Evolutionary conservation across 2,113 vertebrate genomes (phyloP).

Genomic region (Oostethus manadensis): DNA sequence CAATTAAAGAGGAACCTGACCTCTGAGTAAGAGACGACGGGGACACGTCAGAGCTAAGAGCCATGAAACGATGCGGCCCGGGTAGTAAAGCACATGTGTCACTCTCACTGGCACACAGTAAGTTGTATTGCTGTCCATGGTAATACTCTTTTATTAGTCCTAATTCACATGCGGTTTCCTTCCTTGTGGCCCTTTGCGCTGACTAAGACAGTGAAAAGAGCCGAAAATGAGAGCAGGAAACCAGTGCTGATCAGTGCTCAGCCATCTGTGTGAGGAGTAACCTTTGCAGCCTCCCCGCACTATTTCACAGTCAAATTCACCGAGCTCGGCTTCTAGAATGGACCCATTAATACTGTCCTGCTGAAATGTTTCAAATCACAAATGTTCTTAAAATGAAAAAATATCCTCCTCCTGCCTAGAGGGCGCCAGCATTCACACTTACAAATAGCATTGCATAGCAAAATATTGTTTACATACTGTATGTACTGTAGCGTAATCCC

Average conservation of each 20-base stretch:
- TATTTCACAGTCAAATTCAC: constrained; percentile 4
- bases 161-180: not conserved
- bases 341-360: not conserved
- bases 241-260: constrained; percentile 17
- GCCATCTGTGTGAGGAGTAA: constrained; percentile 43
- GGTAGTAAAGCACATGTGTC: constrained; percentile 60
- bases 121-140: constrained; percentile 39
- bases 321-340: not conserved
- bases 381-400: not conserved
- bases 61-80: constrained; percentile 42
- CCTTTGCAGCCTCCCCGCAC: constrained; percentile 30
- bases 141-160: constrained; percentile 7
- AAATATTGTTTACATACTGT: too few relatives aligned
- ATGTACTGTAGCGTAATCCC: too few relatives aligned
- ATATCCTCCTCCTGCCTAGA: too few relatives aligned
- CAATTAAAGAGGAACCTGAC: constrained; percentile 72
- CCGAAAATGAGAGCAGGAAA: constrained; percentile 27
- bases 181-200: not conserved
- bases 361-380: not conserved
- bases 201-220: constrained; percentile 1
- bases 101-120: not conserved
- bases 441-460: too few relatives aligned
- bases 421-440: too few relatives aligned
- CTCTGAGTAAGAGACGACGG: constrained; percentile 64
- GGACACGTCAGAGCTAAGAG: constrained; percentile 63